Conservation (phyloP, 2,113 vertebrate species). For the Uria aalge region DNA sequence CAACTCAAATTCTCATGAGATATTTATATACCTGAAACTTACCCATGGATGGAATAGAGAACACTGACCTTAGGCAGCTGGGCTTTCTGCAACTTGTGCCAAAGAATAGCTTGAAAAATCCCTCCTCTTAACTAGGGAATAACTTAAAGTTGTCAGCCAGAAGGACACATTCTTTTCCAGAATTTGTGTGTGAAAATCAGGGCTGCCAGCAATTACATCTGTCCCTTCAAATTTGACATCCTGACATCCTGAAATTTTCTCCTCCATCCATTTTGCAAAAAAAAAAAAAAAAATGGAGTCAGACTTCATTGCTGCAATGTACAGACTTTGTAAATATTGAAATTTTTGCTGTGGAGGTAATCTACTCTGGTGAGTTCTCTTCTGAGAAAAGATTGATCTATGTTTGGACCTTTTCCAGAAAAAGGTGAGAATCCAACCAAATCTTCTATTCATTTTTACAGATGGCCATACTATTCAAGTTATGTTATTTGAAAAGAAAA, state of each 20-base stretch:
- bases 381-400: background rate
- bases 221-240: background rate
- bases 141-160: background rate
- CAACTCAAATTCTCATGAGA: background rate
- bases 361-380: background rate
- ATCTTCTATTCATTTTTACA: background rate
- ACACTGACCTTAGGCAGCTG: background rate
- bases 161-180: background rate
- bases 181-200: background rate
- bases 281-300: background rate
- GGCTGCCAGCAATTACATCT: background rate
- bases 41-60: background rate
- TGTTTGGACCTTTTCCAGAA: background rate
- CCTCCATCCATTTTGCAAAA: background rate
- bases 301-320: background rate
- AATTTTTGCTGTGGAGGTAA: background rate
- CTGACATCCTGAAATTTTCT: background rate
- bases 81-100: background rate
- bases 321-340: background rate
- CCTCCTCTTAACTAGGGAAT: background rate
- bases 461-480: background rate
- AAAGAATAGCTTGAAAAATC: slow-evolving; percentile 10
- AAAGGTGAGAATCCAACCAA: background rate
- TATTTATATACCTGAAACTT: background rate
- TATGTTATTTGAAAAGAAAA: background rate